phyloP scores from a whole-genome alignment of 1,140 invertebrate species.

The Drosophila obscura region DNA sequence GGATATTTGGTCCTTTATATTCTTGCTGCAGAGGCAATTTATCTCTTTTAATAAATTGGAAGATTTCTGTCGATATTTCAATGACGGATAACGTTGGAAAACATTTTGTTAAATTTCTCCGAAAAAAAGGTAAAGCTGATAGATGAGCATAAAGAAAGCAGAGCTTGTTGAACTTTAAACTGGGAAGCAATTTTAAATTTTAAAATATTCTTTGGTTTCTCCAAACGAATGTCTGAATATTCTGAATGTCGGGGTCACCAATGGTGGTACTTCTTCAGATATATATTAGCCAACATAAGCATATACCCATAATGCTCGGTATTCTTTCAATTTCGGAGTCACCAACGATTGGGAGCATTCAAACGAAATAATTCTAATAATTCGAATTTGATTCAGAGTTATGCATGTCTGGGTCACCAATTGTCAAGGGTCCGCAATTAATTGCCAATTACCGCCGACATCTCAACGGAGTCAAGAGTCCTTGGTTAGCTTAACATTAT shows the following conservation, averaged over 20 bases:
- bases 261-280: no score
- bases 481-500: slow-evolving; percentile 36
- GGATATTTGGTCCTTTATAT: slow-evolving; percentile 22
- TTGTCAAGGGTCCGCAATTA: slow-evolving; percentile 40
- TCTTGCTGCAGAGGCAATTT: slow-evolving; percentile 32
- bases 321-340: no score
- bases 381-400: not conserved
- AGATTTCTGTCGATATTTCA: slow-evolving; percentile 40
- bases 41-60: slow-evolving; percentile 48
- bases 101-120: slow-evolving; percentile 8
- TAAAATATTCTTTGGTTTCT: no score
- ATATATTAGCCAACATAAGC: no score
- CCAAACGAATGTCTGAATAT: no score
- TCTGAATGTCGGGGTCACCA: no score
- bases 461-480: slow-evolving; percentile 41
- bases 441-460: slow-evolving; percentile 35
- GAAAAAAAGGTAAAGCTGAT: no score
- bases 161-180: no score
- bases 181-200: no score
- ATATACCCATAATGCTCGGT: no score
- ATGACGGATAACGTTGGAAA: slow-evolving; percentile 27
- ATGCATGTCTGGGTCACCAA: slow-evolving; percentile 2
- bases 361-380: not conserved
- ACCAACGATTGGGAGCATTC: no score
- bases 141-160: no score